Percentiles rank a stretch among this genome's conserved stretches.
Conservation (phyloP, 2,113 vertebrate genomes). For the Atlantisia rogersi region DNA sequence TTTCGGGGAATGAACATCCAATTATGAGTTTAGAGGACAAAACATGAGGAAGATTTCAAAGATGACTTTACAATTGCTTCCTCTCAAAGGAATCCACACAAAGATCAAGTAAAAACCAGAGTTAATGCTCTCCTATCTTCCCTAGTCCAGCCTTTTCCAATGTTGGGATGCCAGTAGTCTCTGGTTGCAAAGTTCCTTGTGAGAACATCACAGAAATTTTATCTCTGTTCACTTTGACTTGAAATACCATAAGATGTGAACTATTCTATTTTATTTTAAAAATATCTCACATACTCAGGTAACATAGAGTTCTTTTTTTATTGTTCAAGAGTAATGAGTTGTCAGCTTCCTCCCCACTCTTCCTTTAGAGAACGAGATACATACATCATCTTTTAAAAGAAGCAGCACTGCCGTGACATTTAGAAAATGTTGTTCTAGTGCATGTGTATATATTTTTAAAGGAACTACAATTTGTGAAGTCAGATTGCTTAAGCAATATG, state of each 20-base stretch:
- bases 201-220: background rate
- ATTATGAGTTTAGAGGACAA: background rate
- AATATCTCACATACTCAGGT: background rate
- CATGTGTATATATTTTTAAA: background rate
- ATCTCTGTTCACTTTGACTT: background rate
- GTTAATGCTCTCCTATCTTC: background rate
- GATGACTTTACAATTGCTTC: background rate
- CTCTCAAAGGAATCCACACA: background rate
- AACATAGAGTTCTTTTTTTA: background rate
- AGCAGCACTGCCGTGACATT: background rate
- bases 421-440: conserved; percentile 14
- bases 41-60: background rate
- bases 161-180: background rate
- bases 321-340: conserved; percentile 20
- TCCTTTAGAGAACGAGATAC: background rate
- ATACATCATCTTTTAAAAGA: conserved; percentile 9
- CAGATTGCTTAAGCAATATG: background rate
- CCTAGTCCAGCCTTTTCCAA: background rate
- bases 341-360: conserved; percentile 1
- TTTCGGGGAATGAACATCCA: background rate
- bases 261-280: background rate
- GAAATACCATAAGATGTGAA: background rate
- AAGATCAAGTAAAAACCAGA: background rate
- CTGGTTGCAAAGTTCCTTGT: background rate
- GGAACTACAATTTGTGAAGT: background rate